A percentile compares a stretch with the other conserved stretches of the same genome.
Conservation (phyloP, 2,113 vertebrate species). For the Columbina picui region DNA sequence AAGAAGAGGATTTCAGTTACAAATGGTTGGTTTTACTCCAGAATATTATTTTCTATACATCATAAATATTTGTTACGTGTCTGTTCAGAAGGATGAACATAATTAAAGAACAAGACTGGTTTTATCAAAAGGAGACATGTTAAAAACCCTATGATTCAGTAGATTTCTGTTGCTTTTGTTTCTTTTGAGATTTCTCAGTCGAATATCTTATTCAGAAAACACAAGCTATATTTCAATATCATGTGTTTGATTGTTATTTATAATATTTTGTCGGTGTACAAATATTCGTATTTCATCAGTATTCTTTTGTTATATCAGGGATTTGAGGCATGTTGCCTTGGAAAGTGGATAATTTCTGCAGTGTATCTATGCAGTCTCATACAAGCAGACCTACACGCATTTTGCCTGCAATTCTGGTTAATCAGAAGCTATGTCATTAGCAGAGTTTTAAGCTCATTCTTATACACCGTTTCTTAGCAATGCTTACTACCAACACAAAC, state of each 20-base stretch:
- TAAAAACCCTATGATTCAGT: fast-evolving
- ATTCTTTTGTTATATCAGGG: neutral
- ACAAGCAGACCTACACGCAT: neutral
- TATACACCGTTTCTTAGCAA: neutral
- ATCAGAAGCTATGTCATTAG: neutral
- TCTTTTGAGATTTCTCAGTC: neutral
- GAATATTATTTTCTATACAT: neutral
- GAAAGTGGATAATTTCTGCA: neutral
- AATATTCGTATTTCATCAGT: neutral
- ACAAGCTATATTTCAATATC: neutral
- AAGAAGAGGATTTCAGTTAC: neutral
- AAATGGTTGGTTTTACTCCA: neutral
- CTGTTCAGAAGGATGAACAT: neutral
- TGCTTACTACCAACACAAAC: neutral
- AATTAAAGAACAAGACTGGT: neutral
- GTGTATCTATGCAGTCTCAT: neutral
- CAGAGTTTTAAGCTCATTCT: neutral
- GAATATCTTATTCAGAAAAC: neutral
- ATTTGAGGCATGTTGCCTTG: neutral
- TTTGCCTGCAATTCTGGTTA: neutral
- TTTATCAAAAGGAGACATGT: neutral
- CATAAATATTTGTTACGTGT: neutral
- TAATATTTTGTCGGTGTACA: neutral
- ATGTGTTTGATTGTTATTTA: neutral
- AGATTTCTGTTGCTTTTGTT: neutral